Conservation (phyloP, 1,140 invertebrate genomes). For the Nilaparvata lugens region DNA sequence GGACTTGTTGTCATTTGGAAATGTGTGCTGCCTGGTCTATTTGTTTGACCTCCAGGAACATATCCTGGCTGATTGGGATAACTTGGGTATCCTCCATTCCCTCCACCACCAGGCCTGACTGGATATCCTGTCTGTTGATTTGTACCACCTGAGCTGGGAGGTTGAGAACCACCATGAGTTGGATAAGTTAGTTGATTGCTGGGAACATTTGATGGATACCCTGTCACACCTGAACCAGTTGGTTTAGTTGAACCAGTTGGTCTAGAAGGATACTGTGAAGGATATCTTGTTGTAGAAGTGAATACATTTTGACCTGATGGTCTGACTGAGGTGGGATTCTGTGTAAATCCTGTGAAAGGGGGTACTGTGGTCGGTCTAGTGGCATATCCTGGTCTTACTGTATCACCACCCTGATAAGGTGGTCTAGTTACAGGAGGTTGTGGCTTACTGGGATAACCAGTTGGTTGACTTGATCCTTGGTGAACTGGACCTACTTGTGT, state of each 20-base stretch:
- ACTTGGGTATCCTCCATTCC: slow-evolving; percentile 23
- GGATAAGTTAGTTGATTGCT: slow-evolving; percentile 21
- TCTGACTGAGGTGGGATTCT: slow-evolving; percentile 7
- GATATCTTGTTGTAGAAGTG: neutral
- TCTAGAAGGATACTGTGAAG: slow-evolving; percentile 7
- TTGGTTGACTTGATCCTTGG: slow-evolving; percentile 21
- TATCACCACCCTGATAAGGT: slow-evolving; percentile 18
- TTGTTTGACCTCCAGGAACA: slow-evolving; percentile 25
- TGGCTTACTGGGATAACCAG: slow-evolving; percentile 23
- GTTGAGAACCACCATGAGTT: slow-evolving; percentile 18
- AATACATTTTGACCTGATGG: slow-evolving; percentile 3
- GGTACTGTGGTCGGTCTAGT: slow-evolving; percentile 21
- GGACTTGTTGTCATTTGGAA: slow-evolving; percentile 27
- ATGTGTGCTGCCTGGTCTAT: slow-evolving; percentile 28
- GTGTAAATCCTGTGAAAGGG: slow-evolving; percentile 17
- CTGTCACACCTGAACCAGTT: slow-evolving; percentile 25
- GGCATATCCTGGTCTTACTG: slow-evolving; percentile 21
- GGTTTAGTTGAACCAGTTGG: slow-evolving; percentile 20
- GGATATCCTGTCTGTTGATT: slow-evolving; percentile 21
- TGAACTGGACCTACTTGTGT: slow-evolving; percentile 17
- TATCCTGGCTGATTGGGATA: slow-evolving; percentile 23
- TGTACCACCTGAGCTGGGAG: slow-evolving; percentile 21
- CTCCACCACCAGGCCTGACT: slow-evolving; percentile 26
- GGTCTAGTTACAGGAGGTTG: slow-evolving; percentile 19
- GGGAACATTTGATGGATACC: slow-evolving; percentile 20